Percentiles rank a stretch among this genome's conserved stretches.
These are phyloP conservation scores for Homalodisca vitripennis DNA, from an alignment of 1,140 invertebrate species.

Conservation along the genomic window DNA sequence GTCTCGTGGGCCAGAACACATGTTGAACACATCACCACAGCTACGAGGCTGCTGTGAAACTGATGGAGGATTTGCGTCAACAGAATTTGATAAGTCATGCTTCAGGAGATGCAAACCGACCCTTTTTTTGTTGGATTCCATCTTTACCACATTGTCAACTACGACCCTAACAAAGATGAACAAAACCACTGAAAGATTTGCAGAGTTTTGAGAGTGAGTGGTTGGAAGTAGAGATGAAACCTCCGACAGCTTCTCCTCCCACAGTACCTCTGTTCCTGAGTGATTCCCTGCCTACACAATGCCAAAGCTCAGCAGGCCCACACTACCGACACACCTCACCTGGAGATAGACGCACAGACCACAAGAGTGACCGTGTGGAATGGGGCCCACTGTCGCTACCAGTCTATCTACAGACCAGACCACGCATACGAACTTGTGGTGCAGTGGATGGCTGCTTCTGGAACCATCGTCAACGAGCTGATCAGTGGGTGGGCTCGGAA, in stretches of 20 bases:
- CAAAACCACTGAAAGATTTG: slow-evolving; percentile 64
- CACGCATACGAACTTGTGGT: slow-evolving; percentile 92
- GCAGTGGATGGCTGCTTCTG: slow-evolving; percentile 95
- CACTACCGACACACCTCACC: slow-evolving; percentile 76
- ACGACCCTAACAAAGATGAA: slow-evolving; percentile 60
- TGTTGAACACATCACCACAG: slow-evolving; percentile 69
- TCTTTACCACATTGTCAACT: slow-evolving; percentile 82
- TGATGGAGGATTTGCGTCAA: slow-evolving; percentile 73
- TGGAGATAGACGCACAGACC: slow-evolving; percentile 83
- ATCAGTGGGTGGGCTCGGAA: slow-evolving; percentile 88
- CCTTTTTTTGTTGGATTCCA: slow-evolving; percentile 90
- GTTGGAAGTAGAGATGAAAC: slow-evolving; percentile 83
- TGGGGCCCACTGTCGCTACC: slow-evolving; percentile 91
- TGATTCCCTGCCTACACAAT: slow-evolving; percentile 27
- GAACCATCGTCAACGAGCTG: slow-evolving; percentile 88
- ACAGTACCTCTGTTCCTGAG: slow-evolving; percentile 33
- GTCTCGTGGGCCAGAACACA: slow-evolving; percentile 83
- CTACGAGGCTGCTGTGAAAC: slow-evolving; percentile 60
- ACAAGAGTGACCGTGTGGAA: slow-evolving; percentile 93
- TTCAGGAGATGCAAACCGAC: slow-evolving; percentile 77
- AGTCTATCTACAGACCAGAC: slow-evolving; percentile 82
- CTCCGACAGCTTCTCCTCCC: slow-evolving; percentile 49
- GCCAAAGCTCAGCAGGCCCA: no score
- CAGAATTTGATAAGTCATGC: slow-evolving; percentile 87
- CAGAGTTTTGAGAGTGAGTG: slow-evolving; percentile 85